Conservation (phyloP, 2,113 vertebrate genomes). For the Zosterops hypoxanthus region DNA sequence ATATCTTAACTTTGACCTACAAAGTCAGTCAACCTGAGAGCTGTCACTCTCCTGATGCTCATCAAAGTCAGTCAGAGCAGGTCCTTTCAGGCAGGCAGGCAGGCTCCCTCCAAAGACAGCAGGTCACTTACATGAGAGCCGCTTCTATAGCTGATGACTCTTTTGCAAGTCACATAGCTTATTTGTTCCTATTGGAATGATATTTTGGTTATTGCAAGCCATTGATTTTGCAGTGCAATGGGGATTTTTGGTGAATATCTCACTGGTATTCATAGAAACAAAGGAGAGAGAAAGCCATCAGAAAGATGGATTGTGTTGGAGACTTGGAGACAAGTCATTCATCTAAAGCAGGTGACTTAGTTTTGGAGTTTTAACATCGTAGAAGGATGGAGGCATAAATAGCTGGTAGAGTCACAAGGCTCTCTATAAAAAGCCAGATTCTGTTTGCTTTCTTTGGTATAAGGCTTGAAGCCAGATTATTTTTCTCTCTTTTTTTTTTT, state of each 20-base stretch:
- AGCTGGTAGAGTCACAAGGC: neutral
- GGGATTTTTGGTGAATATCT: neutral
- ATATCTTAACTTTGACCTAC: neutral
- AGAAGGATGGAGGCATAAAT: neutral
- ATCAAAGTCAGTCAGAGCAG: neutral
- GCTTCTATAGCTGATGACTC: neutral
- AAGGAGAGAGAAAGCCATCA: neutral
- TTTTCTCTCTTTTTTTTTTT: rapidly evolving
- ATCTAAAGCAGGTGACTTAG: neutral
- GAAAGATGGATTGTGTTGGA: neutral
- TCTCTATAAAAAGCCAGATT: neutral
- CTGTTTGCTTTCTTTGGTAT: neutral
- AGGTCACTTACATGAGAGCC: neutral
- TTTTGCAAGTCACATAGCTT: neutral
- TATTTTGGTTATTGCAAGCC: neutral
- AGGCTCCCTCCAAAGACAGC: neutral
- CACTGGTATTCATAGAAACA: neutral
- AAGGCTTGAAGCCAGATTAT: neutral
- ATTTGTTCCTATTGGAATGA: neutral
- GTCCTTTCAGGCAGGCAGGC: neutral
- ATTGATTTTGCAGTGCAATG: neutral
- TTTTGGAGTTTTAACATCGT: neutral
- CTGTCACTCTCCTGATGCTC: neutral
- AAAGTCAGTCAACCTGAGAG: neutral
- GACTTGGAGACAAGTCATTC: neutral